Evolutionary conservation across 2,888 invertebrate species (phyloP).

Genomic region (Alloplasta piceator): DNA sequence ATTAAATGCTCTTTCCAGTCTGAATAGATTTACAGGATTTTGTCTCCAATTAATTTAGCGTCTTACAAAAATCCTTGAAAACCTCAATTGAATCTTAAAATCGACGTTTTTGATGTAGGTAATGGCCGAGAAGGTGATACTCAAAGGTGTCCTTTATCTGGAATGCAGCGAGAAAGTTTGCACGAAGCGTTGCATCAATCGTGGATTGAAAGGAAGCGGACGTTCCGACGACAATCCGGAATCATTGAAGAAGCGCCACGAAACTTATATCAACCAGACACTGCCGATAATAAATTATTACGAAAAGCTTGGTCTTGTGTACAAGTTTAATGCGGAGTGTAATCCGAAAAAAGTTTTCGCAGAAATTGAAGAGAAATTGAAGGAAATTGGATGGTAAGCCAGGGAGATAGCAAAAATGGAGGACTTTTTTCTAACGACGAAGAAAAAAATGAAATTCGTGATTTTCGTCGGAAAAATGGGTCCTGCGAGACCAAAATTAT

Average conservation of each 20-base stretch:
- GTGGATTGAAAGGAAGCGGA: conserved; percentile 95
- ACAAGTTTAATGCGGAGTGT: conserved; percentile 89
- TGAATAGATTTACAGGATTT: too few species aligned
- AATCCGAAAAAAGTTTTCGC: conserved; percentile 88
- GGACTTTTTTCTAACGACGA: background rate
- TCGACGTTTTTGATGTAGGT: conserved; percentile 79
- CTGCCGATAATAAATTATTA: conserved; percentile 96
- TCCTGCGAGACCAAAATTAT: conserved; percentile 35
- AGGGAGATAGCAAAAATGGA: background rate
- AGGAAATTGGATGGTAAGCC: conserved; percentile 81
- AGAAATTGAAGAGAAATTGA: conserved; percentile 85
- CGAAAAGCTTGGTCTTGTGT: conserved; percentile 88
- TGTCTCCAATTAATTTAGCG: too few species aligned
- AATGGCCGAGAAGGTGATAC: conserved; percentile 92
- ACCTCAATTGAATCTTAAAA: background rate
- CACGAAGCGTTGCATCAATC: conserved; percentile 92
- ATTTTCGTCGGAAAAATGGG: conserved; percentile 61
- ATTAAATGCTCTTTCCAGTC: too few species aligned
- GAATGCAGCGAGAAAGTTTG: conserved; percentile 94
- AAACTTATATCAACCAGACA: conserved; percentile 93
- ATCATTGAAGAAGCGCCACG: conserved; percentile 93
- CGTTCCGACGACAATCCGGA: conserved; percentile 97
- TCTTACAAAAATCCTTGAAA: conserved; percentile 18
- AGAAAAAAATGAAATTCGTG: conserved; percentile 1
- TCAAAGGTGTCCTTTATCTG: conserved; percentile 96